phyloP scores from a whole-genome alignment of 2,888 invertebrate species.

The Ernsta delagoae region DNA sequence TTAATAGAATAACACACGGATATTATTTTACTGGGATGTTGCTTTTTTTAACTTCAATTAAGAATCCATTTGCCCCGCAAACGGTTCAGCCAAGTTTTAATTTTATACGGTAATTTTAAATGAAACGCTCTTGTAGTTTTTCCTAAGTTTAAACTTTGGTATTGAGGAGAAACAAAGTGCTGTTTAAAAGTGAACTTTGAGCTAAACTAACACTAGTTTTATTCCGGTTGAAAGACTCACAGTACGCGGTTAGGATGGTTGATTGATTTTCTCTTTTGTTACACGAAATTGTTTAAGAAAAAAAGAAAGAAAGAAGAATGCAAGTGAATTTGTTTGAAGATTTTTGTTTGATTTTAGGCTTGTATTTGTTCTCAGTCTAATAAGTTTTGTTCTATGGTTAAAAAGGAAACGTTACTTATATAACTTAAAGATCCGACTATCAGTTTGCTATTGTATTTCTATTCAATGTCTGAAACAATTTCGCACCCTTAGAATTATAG shows the following conservation, averaged over 20 bases:
- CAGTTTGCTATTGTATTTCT: no score
- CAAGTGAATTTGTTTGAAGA: not conserved
- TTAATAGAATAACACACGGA: constrained; percentile 16
- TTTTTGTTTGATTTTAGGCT: no score
- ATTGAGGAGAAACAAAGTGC: constrained; percentile 31
- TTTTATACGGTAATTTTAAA: constrained; percentile 36
- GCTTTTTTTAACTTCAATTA: constrained; percentile 30
- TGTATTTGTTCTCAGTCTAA: no score
- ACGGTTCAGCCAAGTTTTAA: constrained; percentile 26
- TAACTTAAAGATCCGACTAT: no score
- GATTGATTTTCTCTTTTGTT: constrained; percentile 24
- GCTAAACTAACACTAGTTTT: constrained; percentile 16
- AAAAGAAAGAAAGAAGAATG: not conserved
- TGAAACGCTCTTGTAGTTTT: constrained; percentile 25
- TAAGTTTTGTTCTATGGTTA: no score
- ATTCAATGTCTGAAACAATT: no score
- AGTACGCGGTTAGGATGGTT: constrained; percentile 11
- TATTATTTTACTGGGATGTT: constrained; percentile 9
- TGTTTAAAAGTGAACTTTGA: constrained; percentile 25
- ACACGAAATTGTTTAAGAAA: not conserved
- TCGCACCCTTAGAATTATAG: no score
- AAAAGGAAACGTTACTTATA: no score
- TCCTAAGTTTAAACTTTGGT: constrained; percentile 29
- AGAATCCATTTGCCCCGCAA: constrained; percentile 26
- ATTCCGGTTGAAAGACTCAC: constrained; percentile 12